Conservation (phyloP, 2,113 vertebrate genomes). For the Sceloporus tristichus region DNA sequence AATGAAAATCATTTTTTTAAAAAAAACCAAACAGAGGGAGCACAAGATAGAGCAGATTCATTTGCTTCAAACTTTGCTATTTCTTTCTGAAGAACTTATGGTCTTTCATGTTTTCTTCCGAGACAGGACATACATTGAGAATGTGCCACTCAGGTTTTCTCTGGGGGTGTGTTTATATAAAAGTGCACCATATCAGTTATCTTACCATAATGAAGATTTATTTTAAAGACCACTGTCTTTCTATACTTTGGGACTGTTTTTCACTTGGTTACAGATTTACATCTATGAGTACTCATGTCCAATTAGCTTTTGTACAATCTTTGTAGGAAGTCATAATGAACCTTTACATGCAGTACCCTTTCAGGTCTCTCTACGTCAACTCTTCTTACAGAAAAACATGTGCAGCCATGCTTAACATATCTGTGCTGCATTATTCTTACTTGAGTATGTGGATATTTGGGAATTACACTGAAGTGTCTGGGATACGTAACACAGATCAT, state of each 20-base stretch:
- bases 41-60: background rate
- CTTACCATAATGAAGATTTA: background rate
- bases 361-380: background rate
- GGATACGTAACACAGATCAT: constrained; percentile 16
- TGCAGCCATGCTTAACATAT: background rate
- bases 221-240: background rate
- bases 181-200: background rate
- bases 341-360: background rate
- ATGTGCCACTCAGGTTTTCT: background rate
- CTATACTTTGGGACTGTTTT: background rate
- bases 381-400: background rate
- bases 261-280: background rate
- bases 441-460: constrained; percentile 32
- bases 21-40: background rate
- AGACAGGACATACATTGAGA: background rate
- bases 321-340: background rate
- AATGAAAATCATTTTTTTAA: background rate
- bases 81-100: background rate
- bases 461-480: constrained; percentile 36
- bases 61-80: background rate
- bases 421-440: background rate
- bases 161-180: background rate
- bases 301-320: background rate
- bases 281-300: background rate
- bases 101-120: background rate